These are phyloP conservation scores for Helarctos malayanus DNA, from an alignment of 2,797 vertebrate genomes.

Conservation along the genomic window DNA sequence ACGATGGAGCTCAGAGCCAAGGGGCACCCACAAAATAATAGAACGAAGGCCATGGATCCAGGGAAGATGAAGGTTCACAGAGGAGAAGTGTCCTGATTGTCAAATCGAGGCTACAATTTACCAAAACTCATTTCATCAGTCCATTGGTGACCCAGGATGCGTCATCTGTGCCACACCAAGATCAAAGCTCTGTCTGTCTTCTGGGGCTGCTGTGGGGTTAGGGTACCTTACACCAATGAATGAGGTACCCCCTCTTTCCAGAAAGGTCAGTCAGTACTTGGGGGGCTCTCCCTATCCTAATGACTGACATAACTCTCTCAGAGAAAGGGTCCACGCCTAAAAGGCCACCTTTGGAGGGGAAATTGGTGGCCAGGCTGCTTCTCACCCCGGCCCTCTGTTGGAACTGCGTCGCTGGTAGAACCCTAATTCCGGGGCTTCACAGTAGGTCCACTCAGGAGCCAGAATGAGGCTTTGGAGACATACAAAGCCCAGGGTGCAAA, in stretches of 20 bases:
- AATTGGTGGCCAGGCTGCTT: not conserved
- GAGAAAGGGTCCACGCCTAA: not conserved
- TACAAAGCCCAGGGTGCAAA: not conserved
- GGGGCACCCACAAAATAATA: not conserved
- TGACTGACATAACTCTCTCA: not conserved
- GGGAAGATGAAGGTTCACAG: not conserved
- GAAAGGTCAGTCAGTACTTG: not conserved
- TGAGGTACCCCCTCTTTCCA: not conserved
- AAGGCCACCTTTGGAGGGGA: not conserved
- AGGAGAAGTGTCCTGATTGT: not conserved
- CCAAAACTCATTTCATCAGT: too few species aligned
- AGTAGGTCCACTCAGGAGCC: not conserved
- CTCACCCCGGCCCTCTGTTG: too few species aligned
- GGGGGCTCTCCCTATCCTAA: not conserved
- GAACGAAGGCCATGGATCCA: not conserved
- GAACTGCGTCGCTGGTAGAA: too few species aligned
- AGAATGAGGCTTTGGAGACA: not conserved
- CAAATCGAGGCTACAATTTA: not conserved
- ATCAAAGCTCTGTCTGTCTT: not conserved
- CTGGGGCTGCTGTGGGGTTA: not conserved
- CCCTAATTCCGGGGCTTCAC: too few species aligned
- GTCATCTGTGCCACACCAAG: too few species aligned
- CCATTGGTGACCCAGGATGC: fast-evolving
- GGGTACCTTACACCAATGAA: fast-evolving
- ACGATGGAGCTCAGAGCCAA: not conserved